Conservation (phyloP, 2,797 vertebrate species). For the Falco columbarius region DNA sequence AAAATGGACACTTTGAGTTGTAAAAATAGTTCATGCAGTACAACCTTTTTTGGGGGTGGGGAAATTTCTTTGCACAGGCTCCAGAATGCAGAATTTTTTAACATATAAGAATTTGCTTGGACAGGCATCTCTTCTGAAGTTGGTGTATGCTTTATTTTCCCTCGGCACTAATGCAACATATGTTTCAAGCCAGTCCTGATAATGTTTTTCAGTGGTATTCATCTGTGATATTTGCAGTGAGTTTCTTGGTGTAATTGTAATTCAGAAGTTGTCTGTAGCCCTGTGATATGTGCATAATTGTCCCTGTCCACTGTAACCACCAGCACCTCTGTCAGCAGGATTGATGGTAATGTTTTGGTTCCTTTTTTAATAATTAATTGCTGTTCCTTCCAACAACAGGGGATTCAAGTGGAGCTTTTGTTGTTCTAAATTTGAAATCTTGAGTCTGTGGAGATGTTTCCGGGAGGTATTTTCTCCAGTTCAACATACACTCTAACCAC, state of each 20-base stretch:
- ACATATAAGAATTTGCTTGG: background rate
- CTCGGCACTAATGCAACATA: background rate
- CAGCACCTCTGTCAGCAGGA: slow-evolving; percentile 61
- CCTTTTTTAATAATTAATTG: slow-evolving; percentile 70
- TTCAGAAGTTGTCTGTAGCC: slow-evolving; percentile 61
- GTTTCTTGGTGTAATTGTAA: slow-evolving; percentile 60
- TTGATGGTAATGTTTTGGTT: slow-evolving; percentile 62
- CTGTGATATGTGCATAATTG: slow-evolving; percentile 67
- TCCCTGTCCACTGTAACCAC: slow-evolving; percentile 55
- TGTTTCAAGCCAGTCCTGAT: slow-evolving; percentile 56
- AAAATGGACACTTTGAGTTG: background rate
- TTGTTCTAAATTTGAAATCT: slow-evolving; percentile 58
- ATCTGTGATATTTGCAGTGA: slow-evolving; percentile 49
- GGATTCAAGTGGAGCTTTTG: slow-evolving; percentile 43
- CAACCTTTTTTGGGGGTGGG: background rate
- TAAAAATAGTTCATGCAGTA: background rate
- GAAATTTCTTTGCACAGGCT: background rate
- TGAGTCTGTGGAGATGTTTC: slow-evolving; percentile 49
- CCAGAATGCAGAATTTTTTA: background rate
- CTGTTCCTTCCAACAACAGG: slow-evolving; percentile 47
- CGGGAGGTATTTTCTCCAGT: slow-evolving; percentile 36
- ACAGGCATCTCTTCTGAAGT: background rate
- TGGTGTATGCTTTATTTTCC: slow-evolving; percentile 17
- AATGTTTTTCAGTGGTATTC: slow-evolving; percentile 47
- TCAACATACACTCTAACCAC: slow-evolving; percentile 51